phyloP scores from a whole-genome alignment of 2,888 invertebrate genomes.

The Oscheius sp. region DNA sequence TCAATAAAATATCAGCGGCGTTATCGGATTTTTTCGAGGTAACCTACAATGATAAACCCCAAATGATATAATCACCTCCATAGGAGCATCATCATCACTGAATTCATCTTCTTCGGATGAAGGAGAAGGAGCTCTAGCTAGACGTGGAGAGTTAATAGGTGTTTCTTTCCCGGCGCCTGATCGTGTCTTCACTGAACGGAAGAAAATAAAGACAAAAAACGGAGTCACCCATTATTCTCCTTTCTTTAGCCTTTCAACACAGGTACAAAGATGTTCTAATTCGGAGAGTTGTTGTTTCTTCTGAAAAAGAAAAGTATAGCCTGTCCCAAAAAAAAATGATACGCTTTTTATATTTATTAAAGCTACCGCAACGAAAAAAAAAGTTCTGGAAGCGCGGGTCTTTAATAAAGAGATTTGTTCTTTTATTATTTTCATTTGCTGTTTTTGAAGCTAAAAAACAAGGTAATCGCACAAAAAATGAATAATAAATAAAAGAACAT shows the following conservation, averaged over 20 bases:
- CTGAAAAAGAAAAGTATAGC: background rate
- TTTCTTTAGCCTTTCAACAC: constrained; percentile 5
- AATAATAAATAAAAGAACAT: too few relatives aligned
- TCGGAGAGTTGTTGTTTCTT: constrained; percentile 20
- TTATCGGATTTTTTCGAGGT: constrained; percentile 6
- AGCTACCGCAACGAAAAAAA: too few relatives aligned
- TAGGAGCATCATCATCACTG: constrained; percentile 21
- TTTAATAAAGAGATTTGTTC: too few relatives aligned
- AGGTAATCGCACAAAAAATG: too few relatives aligned
- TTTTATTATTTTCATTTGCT: too few relatives aligned
- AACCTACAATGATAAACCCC: background rate
- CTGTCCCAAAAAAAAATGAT: too few relatives aligned
- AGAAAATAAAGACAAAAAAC: background rate
- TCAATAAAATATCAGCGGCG: constrained; percentile 2
- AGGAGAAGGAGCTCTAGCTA: too few relatives aligned
- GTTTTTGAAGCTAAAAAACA: too few relatives aligned
- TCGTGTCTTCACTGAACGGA: constrained; percentile 14
- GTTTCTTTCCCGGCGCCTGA: background rate
- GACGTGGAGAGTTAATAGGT: background rate
- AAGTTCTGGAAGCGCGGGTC: too few relatives aligned
- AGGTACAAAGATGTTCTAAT: constrained; percentile 12
- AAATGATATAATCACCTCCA: background rate
- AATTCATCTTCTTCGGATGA: background rate
- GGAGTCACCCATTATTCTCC: constrained; percentile 19
- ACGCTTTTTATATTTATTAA: too few relatives aligned